Evolutionary conservation across 2,797 vertebrate species (phyloP).

Genomic region (Pangasius mekongensis): DNA sequence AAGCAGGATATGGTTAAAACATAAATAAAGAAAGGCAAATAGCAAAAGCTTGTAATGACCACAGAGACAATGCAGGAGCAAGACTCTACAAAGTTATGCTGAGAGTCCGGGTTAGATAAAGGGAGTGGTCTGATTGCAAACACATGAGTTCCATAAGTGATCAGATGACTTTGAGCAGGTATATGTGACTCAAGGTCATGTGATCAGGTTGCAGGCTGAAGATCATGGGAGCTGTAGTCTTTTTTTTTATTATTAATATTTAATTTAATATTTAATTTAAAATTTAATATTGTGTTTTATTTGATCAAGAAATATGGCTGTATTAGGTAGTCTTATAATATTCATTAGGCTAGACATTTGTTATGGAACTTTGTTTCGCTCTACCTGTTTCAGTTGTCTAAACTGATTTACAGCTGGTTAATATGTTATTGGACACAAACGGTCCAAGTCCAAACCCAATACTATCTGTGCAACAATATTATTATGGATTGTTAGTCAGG

Average conservation of each 20-base stretch:
- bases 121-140: background rate
- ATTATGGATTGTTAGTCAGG: slow-evolving; percentile 8
- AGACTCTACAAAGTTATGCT: background rate
- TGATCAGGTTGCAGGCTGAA: background rate
- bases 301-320: background rate
- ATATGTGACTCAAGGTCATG: no score
- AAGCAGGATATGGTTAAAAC: background rate
- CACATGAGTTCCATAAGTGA: background rate
- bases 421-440: background rate
- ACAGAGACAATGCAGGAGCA: background rate
- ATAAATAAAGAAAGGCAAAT: background rate
- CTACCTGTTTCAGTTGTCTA: background rate
- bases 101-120: background rate
- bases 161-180: background rate
- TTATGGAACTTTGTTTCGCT: background rate
- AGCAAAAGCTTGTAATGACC: background rate
- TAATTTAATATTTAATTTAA: no score
- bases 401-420: background rate
- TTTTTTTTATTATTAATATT: background rate
- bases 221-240: background rate
- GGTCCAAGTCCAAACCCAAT: slow-evolving; percentile 1
- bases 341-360: background rate
- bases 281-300: background rate
- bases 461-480: slow-evolving; percentile 1
- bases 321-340: background rate